Conservation (phyloP, 2,888 invertebrate species). For the Caenorhabditis drosophilae region DNA sequence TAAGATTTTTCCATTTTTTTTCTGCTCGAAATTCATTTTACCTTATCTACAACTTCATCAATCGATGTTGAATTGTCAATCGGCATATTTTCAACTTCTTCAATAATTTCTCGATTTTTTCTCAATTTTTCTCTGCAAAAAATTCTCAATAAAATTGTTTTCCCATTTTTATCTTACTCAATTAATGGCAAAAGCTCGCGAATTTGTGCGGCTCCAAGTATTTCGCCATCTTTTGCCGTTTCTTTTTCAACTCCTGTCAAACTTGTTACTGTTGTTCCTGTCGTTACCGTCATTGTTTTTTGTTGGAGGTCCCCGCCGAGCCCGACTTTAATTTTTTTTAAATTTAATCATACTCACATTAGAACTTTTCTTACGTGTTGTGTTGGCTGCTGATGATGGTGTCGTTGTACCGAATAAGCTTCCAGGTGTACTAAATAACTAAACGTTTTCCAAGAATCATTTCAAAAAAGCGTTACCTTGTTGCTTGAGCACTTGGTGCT, state of each 20-base stretch:
- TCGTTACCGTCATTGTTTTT: neutral
- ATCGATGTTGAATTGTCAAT: slow-evolving; percentile 15
- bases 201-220: slow-evolving; percentile 14
- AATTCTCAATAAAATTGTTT: neutral
- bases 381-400: slow-evolving; percentile 11
- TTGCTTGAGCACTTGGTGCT: slow-evolving; percentile 8
- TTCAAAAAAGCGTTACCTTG: too few species aligned
- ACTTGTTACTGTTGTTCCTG: slow-evolving; percentile 5
- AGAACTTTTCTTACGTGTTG: too few species aligned
- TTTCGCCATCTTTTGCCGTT: slow-evolving; percentile 22
- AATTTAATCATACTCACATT: too few species aligned
- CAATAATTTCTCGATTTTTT: slow-evolving; percentile 35
- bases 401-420: slow-evolving; percentile 31
- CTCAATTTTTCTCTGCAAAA: slow-evolving; percentile 10
- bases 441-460: too few species aligned
- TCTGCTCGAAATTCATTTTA: too few species aligned
- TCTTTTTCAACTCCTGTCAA: slow-evolving; percentile 17
- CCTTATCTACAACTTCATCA: slow-evolving; percentile 34
- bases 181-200: slow-evolving; percentile 24
- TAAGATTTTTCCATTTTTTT: neutral
- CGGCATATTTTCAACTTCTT: slow-evolving; percentile 18
- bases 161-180: slow-evolving; percentile 4
- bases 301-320: slow-evolving; percentile 34
- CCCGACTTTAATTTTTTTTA: slow-evolving; percentile 18
- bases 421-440: slow-evolving; percentile 14